Evolutionary conservation across 30 jellyfish, hydroid and myxozoan genomes (phyloP).

Genomic region (Aurelia aurita complex sp. Pacific): DNA sequence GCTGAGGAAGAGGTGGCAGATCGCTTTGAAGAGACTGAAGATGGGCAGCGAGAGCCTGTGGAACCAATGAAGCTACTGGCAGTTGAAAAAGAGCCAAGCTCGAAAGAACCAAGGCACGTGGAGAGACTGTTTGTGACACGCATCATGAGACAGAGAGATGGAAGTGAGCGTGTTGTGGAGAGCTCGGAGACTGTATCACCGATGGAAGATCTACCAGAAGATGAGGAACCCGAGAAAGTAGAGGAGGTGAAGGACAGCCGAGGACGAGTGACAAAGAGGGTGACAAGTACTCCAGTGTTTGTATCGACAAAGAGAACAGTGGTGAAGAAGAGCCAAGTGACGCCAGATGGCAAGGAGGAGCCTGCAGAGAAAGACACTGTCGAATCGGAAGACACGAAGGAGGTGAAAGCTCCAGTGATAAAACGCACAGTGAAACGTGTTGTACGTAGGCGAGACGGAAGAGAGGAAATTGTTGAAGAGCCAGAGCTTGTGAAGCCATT

Average conservation of each 20-base stretch:
- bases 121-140: constrained; percentile 78
- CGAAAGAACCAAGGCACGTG: constrained; percentile 72
- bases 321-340: constrained; percentile 57
- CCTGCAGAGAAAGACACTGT: constrained; percentile 68
- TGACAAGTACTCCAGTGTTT: constrained; percentile 66
- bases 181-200: constrained; percentile 83
- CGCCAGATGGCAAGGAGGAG: constrained; percentile 82
- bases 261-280: constrained; percentile 60
- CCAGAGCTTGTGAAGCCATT: constrained; percentile 57
- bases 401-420: constrained; percentile 37
- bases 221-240: constrained; percentile 68
- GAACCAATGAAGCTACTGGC: not conserved
- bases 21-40: constrained; percentile 13
- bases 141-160: constrained; percentile 79
- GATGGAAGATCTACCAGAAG: constrained; percentile 62
- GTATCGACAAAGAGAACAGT: constrained; percentile 65
- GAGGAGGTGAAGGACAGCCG: constrained; percentile 60
- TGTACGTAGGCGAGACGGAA: constrained; percentile 76
- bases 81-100: not conserved
- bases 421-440: constrained; percentile 47
- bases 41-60: constrained; percentile 4
- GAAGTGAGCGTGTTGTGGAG: constrained; percentile 78
- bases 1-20: constrained; percentile 40
- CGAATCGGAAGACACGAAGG: constrained; percentile 70
- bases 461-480: constrained; percentile 63